Evolutionary conservation across 2,888 invertebrate genomes (phyloP), one percentile per base, ranked within the genome.

Genomic region (Atherix ibis): DNA sequence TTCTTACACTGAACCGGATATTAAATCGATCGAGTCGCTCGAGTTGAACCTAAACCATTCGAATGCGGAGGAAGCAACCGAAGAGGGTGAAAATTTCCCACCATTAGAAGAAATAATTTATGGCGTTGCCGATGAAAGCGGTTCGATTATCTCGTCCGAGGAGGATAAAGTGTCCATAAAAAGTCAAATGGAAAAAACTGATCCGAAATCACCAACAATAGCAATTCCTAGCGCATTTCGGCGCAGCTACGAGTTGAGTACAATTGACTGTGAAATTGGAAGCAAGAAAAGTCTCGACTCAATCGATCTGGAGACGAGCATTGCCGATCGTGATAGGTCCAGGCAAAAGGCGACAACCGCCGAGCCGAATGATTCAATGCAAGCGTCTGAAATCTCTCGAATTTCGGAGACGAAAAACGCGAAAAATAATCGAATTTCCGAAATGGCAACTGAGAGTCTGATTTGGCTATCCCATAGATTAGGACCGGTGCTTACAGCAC

Each of bases 401-500:
- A 48, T 56, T 37, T 53, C 56, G 2, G 56, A 58, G 39, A 51
- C 54, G 5, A 54, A 54, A 26, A 54, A 53, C 1, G 40, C 51
- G 9, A 32, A 38, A 25, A 58, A 53, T 32, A 59, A 65, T 46
- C 78, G 76, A 52, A 79, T 82, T 42, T 82, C 85, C 0, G 85
- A 87, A 52, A 83, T 87, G 75, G 82, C 84, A 50, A 73, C 77
- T 0, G 88, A 87, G 50, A 87, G 85, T 49, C 63, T 89, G 2
- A 75, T 88, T 40, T 95, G 95, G 94, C 53, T 97, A 38, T 79
- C 91, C 0, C 87, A 92, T 62, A 73, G 92, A 41, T 63, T 97
- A 13, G 97, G 97, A 0, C 95, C 97, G 0, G 87, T 95, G 30
- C 66, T 97, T 16, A 89, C 91, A 0, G 88, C 94, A 26, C 76